Conservation (phyloP, 2,113 vertebrate genomes). For the Strix uralensis region DNA sequence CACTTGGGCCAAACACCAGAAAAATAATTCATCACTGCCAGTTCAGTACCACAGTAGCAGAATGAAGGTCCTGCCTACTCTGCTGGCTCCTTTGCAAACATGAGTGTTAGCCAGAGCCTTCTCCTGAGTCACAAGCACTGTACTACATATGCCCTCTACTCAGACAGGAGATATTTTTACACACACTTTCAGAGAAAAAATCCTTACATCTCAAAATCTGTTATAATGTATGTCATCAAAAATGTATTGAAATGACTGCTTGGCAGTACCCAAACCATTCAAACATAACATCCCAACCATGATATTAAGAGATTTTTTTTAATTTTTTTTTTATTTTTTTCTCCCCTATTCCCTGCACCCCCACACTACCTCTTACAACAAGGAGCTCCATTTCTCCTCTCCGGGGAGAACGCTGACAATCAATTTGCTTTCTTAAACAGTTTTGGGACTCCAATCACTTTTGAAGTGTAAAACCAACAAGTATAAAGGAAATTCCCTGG, state of each 20-base stretch:
- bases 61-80: background rate
- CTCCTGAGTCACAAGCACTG: background rate
- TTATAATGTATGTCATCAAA: background rate
- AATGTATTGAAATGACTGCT: background rate
- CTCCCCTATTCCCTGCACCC: background rate
- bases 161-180: background rate
- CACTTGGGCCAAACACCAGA: background rate
- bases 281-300: background rate
- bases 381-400: background rate
- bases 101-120: background rate
- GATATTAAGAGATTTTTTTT: background rate
- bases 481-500: conserved; percentile 1
- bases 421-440: background rate
- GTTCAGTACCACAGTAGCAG: background rate
- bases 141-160: background rate
- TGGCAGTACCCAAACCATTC: background rate
- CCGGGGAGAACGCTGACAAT: background rate
- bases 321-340: background rate
- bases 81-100: background rate
- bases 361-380: background rate
- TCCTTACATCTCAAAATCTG: background rate
- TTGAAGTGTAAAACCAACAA: conserved; percentile 27
- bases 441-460: background rate
- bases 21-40: background rate
- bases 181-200: background rate